These are phyloP conservation scores for Xanthia togata DNA, from an alignment of 2,888 invertebrate genomes.

Conservation along the genomic window DNA sequence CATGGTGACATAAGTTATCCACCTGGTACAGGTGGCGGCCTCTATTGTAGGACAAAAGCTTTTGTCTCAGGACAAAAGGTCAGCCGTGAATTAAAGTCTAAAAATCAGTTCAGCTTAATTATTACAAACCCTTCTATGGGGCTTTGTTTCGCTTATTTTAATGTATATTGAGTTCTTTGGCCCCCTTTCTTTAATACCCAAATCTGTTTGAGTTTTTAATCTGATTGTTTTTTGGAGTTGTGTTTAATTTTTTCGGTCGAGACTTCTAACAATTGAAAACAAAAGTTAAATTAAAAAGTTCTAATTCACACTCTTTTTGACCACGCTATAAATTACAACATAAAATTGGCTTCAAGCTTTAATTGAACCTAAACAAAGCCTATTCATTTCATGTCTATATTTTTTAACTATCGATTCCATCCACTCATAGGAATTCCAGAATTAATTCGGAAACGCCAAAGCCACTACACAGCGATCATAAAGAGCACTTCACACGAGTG, in stretches of 20 bases:
- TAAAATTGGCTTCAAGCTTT: neutral
- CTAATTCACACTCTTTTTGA: neutral
- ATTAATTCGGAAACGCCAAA: slow-evolving; percentile 60
- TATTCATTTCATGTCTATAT: slow-evolving; percentile 16
- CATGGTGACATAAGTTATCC: slow-evolving; percentile 62
- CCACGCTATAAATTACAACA: neutral
- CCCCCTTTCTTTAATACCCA: slow-evolving; percentile 17
- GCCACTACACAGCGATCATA: slow-evolving; percentile 63
- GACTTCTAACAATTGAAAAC: neutral
- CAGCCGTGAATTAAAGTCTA: slow-evolving; percentile 71
- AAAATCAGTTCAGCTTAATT: slow-evolving; percentile 73
- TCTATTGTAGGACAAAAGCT: slow-evolving; percentile 67
- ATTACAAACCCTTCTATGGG: slow-evolving; percentile 70
- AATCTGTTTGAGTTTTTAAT: slow-evolving; percentile 21
- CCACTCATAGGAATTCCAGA: slow-evolving; percentile 48
- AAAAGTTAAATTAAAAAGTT: neutral
- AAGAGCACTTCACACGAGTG: slow-evolving; percentile 69
- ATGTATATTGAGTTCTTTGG: slow-evolving; percentile 51
- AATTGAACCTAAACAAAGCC: slow-evolving; percentile 29
- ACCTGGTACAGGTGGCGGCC: slow-evolving; percentile 68
- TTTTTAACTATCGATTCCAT: slow-evolving; percentile 56
- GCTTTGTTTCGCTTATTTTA: slow-evolving; percentile 63
- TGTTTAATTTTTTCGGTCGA: neutral
- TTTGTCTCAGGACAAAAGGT: slow-evolving; percentile 72
- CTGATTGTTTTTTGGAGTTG: neutral